Evolutionary conservation across 2,113 vertebrate genomes (phyloP), one percentile per base, ranked within the genome.

Genomic region (Xiphophorus hellerii): DNA sequence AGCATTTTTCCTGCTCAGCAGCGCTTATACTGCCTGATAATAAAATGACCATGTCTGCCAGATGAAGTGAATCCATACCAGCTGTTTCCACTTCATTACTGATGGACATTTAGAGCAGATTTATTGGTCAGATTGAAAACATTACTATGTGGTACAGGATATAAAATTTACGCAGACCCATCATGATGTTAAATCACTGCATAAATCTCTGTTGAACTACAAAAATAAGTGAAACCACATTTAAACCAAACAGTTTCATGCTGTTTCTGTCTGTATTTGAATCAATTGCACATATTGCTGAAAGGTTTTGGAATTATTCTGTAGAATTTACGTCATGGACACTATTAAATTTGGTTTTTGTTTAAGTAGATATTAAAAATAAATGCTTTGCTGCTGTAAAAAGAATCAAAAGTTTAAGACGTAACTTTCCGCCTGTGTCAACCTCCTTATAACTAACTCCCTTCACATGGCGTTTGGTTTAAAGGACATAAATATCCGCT

Each of bases 401-500:
- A 80, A 58, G 42, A 5, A 33, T 35, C 62, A 22, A 71, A 54
- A 25, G 13, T 74, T 69, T 67, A 42, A 66, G 66, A 81, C 12
- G n/a, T 76, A 62, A 81, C 74, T 75, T 77, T 4, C 76, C 80
- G 86, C 74, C 83, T 78, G 74, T 29, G 31, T 37, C 80, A 30
- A 25, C 63, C 74, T 77, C 31, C 22, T 62, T 73, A 22, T 37
- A 65, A 54, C 73, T 48, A 29, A 66, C 71, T 73, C 74, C 60
- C 65, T 77, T 37, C 42, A 3, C 20, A 11, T 15, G 13, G 17
- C 81, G 83, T 91, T 89, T 87, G 79, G 51, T 86, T 83, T 83
- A 72, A 72, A 62, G 48, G 60, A 58, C 35, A 75, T 89, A 86
- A 86, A 90, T 90, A 86, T 89, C 62, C 58, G 27, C 39, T 7